These are phyloP conservation scores for Morone saxatilis DNA, from an alignment of 2,113 vertebrate species.

Conservation along the genomic window DNA sequence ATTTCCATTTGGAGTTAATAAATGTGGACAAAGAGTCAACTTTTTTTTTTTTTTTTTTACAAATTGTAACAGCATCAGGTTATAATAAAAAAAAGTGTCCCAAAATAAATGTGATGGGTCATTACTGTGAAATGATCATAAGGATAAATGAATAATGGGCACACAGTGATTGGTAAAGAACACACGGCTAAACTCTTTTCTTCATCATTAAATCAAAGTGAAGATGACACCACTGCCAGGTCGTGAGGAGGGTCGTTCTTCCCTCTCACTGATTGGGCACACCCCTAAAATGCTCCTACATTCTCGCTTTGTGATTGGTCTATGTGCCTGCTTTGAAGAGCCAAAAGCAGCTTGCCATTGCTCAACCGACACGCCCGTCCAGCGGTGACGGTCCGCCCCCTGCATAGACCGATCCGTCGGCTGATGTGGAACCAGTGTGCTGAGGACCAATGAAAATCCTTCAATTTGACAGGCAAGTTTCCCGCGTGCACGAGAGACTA, in stretches of 20 bases:
- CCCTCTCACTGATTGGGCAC: slow-evolving; percentile 75
- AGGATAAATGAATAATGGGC: neutral
- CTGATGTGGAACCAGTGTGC: slow-evolving; percentile 89
- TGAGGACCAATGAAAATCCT: slow-evolving; percentile 84
- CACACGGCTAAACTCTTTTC: neutral
- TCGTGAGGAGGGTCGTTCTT: slow-evolving; percentile 29
- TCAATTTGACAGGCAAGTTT: slow-evolving; percentile 40
- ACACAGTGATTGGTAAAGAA: neutral
- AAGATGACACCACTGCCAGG: slow-evolving; percentile 7
- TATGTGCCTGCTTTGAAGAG: slow-evolving; percentile 23
- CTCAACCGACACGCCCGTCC: slow-evolving; percentile 26
- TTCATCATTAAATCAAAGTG: neutral
- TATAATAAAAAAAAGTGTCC: neutral
- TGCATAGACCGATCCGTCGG: slow-evolving; percentile 77
- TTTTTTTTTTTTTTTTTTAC: neutral
- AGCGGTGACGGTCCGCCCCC: neutral
- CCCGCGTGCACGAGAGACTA: neutral
- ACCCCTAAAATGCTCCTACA: slow-evolving; percentile 54
- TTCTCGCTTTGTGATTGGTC: slow-evolving; percentile 74
- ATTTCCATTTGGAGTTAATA: neutral
- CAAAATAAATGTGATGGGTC: neutral
- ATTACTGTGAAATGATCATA: neutral
- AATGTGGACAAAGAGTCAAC: neutral
- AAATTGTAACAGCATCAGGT: neutral
- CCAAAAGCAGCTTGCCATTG: slow-evolving; percentile 26